Evolutionary conservation across 2,888 invertebrate genomes (phyloP), one percentile per base, ranked within the genome.

Genomic region (Drosophila macrospina): DNA sequence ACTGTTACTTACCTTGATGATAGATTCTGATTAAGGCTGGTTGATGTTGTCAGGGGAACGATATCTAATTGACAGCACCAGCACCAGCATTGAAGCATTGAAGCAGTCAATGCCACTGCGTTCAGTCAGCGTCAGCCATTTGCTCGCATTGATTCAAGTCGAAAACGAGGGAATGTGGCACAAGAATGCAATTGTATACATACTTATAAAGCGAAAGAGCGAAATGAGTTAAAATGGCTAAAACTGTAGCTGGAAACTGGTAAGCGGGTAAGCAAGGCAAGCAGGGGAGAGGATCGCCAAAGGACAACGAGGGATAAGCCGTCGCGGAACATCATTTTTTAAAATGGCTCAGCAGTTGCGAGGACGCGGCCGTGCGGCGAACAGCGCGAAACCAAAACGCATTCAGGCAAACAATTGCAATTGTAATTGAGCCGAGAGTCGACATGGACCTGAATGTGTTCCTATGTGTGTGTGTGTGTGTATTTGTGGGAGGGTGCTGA

Each of bases 401-500:
- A 88, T 85, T 88, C 89, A 88, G 85, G 77, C 88, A 86, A 86
- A 86, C 85, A 85, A 86, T 88, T 88, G 85, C 88, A 85, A 85
- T 85, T 85, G 85, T 88, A 85, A 85, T 85, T 85, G 87, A 86
- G 88, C 88, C 86, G 84, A 78, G 84, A 86, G 88, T 83, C 84
- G 67, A 62, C 59, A 67, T 69, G 70, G 66, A 59, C 50, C 60
- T 67, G 61, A 69, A 56, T 74, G 61, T 50, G 69, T n/a, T n/a
- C n/a, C n/a, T n/a, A n/a, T 67, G 51, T 65, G 55, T 66, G 28
- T 56, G 15, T 32, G 26, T 57, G 16, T 65, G 32, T 47, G 32
- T 65, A 34, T 60, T 41, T 50, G 37, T 54, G n/a, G 59, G 45
- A 26, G 24, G 47, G 11, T 8, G 5, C 36, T 13, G 36, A 37